These are phyloP conservation scores for Tanaodytes sp. DNA, from an alignment of 2,888 invertebrate genomes.

Conservation along the genomic window DNA sequence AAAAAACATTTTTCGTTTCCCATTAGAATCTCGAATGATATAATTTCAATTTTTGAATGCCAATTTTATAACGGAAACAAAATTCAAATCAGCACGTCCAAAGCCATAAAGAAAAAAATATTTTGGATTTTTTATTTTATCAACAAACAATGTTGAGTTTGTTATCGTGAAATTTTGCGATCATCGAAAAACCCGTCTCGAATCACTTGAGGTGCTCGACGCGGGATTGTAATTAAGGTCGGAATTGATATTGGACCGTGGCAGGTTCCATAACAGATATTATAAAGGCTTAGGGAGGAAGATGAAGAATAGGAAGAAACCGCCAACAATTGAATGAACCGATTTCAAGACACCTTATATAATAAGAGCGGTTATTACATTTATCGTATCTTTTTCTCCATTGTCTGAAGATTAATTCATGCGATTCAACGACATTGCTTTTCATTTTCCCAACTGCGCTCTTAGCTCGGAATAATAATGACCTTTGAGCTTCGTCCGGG, in stretches of 20 bases:
- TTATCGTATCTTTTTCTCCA: constrained; percentile 44
- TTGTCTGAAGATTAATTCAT: constrained; percentile 40
- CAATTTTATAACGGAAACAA: too few relatives aligned
- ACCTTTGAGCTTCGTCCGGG: too few relatives aligned
- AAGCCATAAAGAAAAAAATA: too few relatives aligned
- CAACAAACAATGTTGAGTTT: too few relatives aligned
- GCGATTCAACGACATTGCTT: constrained; percentile 30
- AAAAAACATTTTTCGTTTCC: not conserved
- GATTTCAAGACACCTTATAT: constrained; percentile 48
- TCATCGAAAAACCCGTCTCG: constrained; percentile 32
- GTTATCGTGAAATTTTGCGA: too few relatives aligned
- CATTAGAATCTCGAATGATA: not conserved
- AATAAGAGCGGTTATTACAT: constrained; percentile 48
- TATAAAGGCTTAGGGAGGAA: constrained; percentile 39
- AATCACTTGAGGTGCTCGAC: constrained; percentile 33
- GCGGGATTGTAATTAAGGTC: constrained; percentile 44
- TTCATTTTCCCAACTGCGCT: constrained; percentile 24
- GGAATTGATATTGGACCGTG: constrained; percentile 41
- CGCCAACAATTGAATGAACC: constrained; percentile 50
- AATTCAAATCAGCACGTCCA: too few relatives aligned
- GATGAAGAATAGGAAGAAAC: constrained; percentile 39
- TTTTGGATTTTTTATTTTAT: too few relatives aligned
- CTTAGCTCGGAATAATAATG: too few relatives aligned
- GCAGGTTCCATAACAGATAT: constrained; percentile 30
- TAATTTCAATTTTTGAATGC: not conserved